Base-by-base conservation (phyloP, 2,113 vertebrate species). In the Nipponia nippon region DNA sequence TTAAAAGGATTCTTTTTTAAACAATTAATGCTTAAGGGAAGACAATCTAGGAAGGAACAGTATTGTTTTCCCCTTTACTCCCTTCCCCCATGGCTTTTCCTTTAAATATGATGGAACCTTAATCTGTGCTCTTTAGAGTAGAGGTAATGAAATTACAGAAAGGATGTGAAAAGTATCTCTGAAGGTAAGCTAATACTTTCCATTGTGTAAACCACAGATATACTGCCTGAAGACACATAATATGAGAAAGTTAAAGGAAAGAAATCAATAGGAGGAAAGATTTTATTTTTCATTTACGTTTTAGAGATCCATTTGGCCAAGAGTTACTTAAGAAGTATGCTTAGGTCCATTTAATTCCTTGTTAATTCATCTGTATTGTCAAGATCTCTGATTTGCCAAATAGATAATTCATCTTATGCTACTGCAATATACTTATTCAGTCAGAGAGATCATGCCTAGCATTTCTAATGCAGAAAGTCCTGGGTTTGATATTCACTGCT, bases 71-170 rank as follows among this genome's bases (percentile, higher is more conserved):
- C 71, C 66, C 58, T 71, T 78, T 78, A 10, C 7, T 94, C 81
- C 94, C 93, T 91, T 84, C 81, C 91, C 83, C 89, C 70, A 38
- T 73, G 78, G 52, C 77, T 95, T 83, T 94, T 89, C 70, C 81
- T 95, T 97, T 90, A 95, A 95, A 87, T 89, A 97, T 87, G 83
- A 77, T 94, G 81, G 96, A 96, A 90, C 70, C 73, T 58, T 97
- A 97, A 96, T 97, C 73, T 97, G 36, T 95, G 89, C 65, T 94
- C 87, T 95, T 96, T 80, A 70, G 91, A 97, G 81, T 6, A 82
- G 91, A 95, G 95, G 94, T 97, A 97, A 97, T 97, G 93, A 95
- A 96, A 97, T 97, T 97, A 97, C 94, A 95, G 95, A 93, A 96
- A 96, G 96, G 95, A 97, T 97, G 95, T 97, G 96, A 97, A 96